These are phyloP conservation scores for Archegozetes longisetosus DNA, from an alignment of 1,140 invertebrate genomes.

Conservation along the genomic window DNA sequence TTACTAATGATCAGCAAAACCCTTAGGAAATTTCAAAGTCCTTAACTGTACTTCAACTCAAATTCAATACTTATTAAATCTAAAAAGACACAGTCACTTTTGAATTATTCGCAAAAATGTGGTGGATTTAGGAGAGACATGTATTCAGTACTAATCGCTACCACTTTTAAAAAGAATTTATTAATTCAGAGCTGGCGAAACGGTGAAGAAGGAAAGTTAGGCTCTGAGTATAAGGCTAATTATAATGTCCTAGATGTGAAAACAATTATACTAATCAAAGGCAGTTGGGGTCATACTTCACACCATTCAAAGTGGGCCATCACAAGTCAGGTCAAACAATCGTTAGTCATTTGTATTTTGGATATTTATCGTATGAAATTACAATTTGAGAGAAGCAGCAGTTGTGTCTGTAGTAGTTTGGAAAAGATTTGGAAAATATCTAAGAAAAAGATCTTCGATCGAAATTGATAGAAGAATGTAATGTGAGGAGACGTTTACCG, in stretches of 20 bases:
- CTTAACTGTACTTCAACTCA: too few relatives aligned
- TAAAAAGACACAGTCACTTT: too few relatives aligned
- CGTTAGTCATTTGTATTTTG: slow-evolving; percentile 64
- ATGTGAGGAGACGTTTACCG: too few relatives aligned
- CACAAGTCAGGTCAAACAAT: slow-evolving; percentile 33
- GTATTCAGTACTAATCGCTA: slow-evolving; percentile 65
- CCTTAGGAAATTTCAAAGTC: too few relatives aligned
- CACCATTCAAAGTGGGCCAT: slow-evolving; percentile 91
- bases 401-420: slow-evolving; percentile 53
- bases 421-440: slow-evolving; percentile 37
- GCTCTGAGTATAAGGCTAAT: slow-evolving; percentile 27
- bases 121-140: slow-evolving; percentile 45
- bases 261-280: slow-evolving; percentile 32
- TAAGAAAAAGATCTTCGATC: too few relatives aligned
- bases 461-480: too few relatives aligned
- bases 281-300: slow-evolving; percentile 46
- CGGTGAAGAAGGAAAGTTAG: slow-evolving; percentile 40
- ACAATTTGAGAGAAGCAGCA: slow-evolving; percentile 59
- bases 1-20: too few relatives aligned
- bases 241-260: slow-evolving; percentile 29
- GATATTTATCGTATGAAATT: slow-evolving; percentile 73
- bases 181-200: slow-evolving; percentile 76
- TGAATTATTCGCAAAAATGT: too few relatives aligned
- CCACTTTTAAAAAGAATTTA: slow-evolving; percentile 46
- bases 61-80: too few relatives aligned